Evolutionary conservation across 2,113 vertebrate species (phyloP).

Genomic region (Zosterops hypoxanthus): DNA sequence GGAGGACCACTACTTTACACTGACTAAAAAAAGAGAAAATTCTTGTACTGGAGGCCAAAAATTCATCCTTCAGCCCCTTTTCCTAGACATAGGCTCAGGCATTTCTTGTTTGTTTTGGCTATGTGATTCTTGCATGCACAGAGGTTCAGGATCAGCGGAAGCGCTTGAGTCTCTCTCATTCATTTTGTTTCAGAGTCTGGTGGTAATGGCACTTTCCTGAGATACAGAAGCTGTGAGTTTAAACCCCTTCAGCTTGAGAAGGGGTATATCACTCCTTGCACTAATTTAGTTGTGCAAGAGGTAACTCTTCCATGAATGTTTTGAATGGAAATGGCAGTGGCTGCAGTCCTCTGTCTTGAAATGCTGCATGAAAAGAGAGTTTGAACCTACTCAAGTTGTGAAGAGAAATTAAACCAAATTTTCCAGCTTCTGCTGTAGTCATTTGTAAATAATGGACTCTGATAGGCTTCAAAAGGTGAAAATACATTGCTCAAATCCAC

Average conservation of each 20-base stretch:
- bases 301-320: not conserved
- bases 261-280: not conserved
- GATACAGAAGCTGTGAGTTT: not conserved
- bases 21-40: not conserved
- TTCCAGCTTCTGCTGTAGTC: not conserved
- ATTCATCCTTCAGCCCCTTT: not conserved
- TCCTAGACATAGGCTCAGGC: not conserved
- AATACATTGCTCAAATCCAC: not conserved
- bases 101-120: not conserved
- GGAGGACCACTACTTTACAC: not conserved
- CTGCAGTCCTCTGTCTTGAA: not conserved
- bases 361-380: not conserved
- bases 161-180: not conserved
- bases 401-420: not conserved
- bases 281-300: not conserved
- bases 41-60: not conserved
- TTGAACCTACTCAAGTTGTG: not conserved
- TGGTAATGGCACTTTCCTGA: not conserved
- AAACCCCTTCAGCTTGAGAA: not conserved
- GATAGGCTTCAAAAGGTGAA: not conserved
- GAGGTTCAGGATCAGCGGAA: not conserved
- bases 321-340: not conserved
- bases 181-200: not conserved
- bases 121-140: not conserved
- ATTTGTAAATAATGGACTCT: not conserved